A percentile compares a stretch with the other conserved stretches of the same genome.
These are phyloP conservation scores for Papilio xuthus DNA, from an alignment of 1,140 invertebrate species.

Conservation along the genomic window DNA sequence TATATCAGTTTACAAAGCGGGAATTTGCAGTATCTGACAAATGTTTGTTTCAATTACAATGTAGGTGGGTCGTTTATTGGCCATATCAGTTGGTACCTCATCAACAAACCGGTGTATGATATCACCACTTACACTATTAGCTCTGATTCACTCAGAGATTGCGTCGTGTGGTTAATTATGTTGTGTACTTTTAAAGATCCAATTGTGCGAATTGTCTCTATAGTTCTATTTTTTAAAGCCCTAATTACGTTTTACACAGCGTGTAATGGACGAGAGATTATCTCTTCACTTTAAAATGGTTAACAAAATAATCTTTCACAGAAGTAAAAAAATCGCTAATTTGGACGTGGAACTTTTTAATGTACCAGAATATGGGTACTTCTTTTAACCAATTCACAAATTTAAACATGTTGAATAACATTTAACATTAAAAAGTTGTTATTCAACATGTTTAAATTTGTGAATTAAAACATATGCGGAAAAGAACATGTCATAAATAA, in stretches of 20 bases:
- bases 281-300: too few species aligned
- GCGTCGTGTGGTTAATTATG: slow-evolving; percentile 26
- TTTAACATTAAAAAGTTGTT: too few species aligned
- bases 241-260: background rate
- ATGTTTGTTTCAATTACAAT: slow-evolving; percentile 12
- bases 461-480: too few species aligned
- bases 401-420: too few species aligned
- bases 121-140: slow-evolving; percentile 37
- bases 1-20: background rate
- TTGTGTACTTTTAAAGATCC: slow-evolving; percentile 24
- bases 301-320: background rate
- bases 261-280: background rate
- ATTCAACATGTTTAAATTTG: too few species aligned
- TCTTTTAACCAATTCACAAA: too few species aligned
- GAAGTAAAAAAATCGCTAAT: background rate
- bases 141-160: slow-evolving; percentile 35
- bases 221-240: background rate
- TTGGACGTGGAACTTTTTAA: too few species aligned
- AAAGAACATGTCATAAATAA: background rate
- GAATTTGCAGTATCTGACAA: background rate
- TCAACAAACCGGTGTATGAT: slow-evolving; percentile 36
- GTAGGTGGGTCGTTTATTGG: slow-evolving; percentile 36
- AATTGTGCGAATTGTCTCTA: slow-evolving; percentile 30
- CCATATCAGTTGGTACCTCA: slow-evolving; percentile 24
- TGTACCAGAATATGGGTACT: too few species aligned